Evolutionary conservation across 2,888 invertebrate species (phyloP), one percentile per base, ranked within the genome.

Genomic region (Drosophila buzzatii): DNA sequence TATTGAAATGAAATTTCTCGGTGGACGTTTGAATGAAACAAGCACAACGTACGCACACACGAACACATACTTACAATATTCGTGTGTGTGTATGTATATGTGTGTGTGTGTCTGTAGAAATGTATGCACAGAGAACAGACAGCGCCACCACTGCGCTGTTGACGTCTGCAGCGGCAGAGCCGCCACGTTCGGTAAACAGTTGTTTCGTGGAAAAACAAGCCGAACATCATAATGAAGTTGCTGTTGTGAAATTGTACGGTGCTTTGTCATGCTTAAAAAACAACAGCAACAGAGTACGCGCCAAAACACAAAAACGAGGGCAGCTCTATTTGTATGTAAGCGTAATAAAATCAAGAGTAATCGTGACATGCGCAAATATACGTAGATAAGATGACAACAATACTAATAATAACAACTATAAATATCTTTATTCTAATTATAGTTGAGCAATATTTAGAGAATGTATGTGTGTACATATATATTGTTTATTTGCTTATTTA

Each of bases 1-100:
- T 85, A 90, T 88, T 88, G 89, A 91, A 91, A 91, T 91, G 86
- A 90, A 91, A 90, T 90, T 91, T 91, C 91, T 91, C 85, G 85
- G 85, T 81, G 81, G 74, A 69, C 73, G 73, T 79, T 82, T 82
- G 83, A 82, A 82, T 85, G 82, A 85, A 81, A 76, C 79, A 77
- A 75, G 77, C 86, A 82, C 75, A 81, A 67, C 76, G 73, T 70
- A 73, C 70, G 49, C 59, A 60, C 45, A 52, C 58, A 65, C 44
- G 45, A 20, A 44, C 44, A 23, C 44, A 44, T 3, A 31, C 39
- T 20, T 5, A 41, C 55, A 27, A 27, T 16, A 70, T 2, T 23
- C 41, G n/a, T 9, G 12, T 16, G 5, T 9, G 9, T 12, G 39
- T 37, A 5, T 23, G 9, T 52, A 9, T 37, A 4, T 33, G 8